Percentiles rank a stretch among this genome's conserved stretches.
Conservation (phyloP, 1,140 invertebrate species). For the Lucilia cuprina region DNA sequence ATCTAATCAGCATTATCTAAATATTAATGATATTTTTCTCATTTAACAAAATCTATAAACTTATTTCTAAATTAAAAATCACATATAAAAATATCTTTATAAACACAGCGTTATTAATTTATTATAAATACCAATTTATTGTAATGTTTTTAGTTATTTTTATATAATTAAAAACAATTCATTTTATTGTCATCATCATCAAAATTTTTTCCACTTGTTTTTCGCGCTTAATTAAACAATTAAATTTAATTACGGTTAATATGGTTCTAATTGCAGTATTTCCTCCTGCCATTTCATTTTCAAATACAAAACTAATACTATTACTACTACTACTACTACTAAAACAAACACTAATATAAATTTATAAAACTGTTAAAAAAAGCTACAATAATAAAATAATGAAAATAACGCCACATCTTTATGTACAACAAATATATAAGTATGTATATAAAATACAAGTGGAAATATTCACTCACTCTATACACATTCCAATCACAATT, state of each 20-base stretch:
- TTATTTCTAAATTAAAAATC: too few relatives aligned
- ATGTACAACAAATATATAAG: neutral
- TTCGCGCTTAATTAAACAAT: conserved; percentile 63
- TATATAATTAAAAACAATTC: neutral
- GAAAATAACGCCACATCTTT: neutral
- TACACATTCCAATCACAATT: neutral
- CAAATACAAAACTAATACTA: conserved; percentile 23
- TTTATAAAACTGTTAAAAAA: neutral
- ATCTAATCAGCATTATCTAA: too few relatives aligned
- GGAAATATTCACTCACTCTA: neutral
- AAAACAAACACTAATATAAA: conserved; percentile 1
- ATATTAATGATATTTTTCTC: too few relatives aligned
- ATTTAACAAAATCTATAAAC: too few relatives aligned
- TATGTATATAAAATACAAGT: neutral
- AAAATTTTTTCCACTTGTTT: conserved; percentile 32
- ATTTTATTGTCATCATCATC: neutral
- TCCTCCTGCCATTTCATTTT: conserved; percentile 47
- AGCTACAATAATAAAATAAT: neutral
- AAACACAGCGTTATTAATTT: too few relatives aligned
- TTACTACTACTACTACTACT: neutral
- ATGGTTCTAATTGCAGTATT: conserved; percentile 63
- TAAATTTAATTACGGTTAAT: conserved; percentile 63
- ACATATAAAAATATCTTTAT: too few relatives aligned
- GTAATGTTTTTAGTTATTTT: neutral
- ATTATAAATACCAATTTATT: too few relatives aligned